Evolutionary conservation across 2,797 vertebrate genomes (phyloP).

Genomic region (Pseudochromis fuscus): DNA sequence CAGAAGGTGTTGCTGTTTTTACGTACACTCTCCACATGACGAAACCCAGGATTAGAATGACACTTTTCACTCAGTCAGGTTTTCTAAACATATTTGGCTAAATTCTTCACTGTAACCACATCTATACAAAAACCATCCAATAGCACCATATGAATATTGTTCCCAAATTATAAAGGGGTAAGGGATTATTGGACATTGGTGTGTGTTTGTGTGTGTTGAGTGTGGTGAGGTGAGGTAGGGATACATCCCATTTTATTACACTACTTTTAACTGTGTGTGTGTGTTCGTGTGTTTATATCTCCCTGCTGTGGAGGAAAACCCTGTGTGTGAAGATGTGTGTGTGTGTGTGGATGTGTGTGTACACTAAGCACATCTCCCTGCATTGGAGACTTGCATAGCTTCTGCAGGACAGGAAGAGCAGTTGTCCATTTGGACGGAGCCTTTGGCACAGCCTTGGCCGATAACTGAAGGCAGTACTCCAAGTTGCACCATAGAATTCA

Average conservation of each 20-base stretch:
- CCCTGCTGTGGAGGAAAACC: slow-evolving; percentile 66
- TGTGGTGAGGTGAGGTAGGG: slow-evolving; percentile 68
- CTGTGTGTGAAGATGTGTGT: slow-evolving; percentile 39
- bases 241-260: slow-evolving; percentile 61
- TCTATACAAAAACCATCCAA: slow-evolving; percentile 65
- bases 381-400: slow-evolving; percentile 83
- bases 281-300: slow-evolving; percentile 45
- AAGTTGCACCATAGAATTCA: slow-evolving; percentile 78
- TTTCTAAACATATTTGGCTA: slow-evolving; percentile 65
- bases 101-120: slow-evolving; percentile 54
- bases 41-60: slow-evolving; percentile 13
- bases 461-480: slow-evolving; percentile 78
- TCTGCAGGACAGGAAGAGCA: slow-evolving; percentile 82
- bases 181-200: slow-evolving; percentile 63
- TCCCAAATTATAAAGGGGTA: slow-evolving; percentile 81
- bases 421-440: slow-evolving; percentile 76
- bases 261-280: slow-evolving; percentile 46
- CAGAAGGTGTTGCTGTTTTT: slow-evolving; percentile 61
- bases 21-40: slow-evolving; percentile 38
- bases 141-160: slow-evolving; percentile 85
- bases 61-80: slow-evolving; percentile 20
- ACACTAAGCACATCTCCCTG: slow-evolving; percentile 79
- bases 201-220: slow-evolving; percentile 42
- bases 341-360: slow-evolving; percentile 43
- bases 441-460: slow-evolving; percentile 79